phyloP scores from a whole-genome alignment of 2,113 vertebrate species.

The Brachionichthys hirsutus region DNA sequence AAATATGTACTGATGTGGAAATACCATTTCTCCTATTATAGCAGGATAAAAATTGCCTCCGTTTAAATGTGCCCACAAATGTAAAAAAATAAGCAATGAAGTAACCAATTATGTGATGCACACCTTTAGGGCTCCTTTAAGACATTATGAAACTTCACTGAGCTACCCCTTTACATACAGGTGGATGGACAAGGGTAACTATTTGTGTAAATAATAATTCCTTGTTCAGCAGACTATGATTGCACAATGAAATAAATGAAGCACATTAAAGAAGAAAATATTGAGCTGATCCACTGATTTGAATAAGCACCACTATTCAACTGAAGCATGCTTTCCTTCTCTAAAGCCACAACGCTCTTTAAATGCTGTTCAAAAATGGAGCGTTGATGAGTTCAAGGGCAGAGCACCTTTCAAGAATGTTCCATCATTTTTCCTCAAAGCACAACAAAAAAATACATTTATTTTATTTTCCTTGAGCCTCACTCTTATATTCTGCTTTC shows the following conservation, averaged over 20 bases:
- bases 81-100: too few relatives aligned
- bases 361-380: conserved; percentile 40
- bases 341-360: conserved; percentile 4
- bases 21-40: too few relatives aligned
- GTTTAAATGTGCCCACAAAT: too few relatives aligned
- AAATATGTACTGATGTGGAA: too few relatives aligned
- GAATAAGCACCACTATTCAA: conserved; percentile 32
- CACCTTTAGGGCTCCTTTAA: too few relatives aligned
- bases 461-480: conserved; percentile 10
- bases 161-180: too few relatives aligned
- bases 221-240: conserved; percentile 9
- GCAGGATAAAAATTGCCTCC: too few relatives aligned
- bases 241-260: conserved; percentile 33
- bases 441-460: conserved; percentile 13
- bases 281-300: conserved; percentile 38
- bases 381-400: conserved; percentile 54
- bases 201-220: background rate
- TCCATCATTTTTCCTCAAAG: conserved; percentile 29
- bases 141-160: too few relatives aligned
- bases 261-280: conserved; percentile 28
- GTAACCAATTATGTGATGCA: too few relatives aligned
- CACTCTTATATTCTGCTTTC: conserved; percentile 21
- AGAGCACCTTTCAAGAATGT: conserved; percentile 31
- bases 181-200: too few relatives aligned
- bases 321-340: conserved; percentile 6